These are phyloP conservation scores for Acleris emargana DNA, from an alignment of 2,888 invertebrate genomes.

Conservation along the genomic window DNA sequence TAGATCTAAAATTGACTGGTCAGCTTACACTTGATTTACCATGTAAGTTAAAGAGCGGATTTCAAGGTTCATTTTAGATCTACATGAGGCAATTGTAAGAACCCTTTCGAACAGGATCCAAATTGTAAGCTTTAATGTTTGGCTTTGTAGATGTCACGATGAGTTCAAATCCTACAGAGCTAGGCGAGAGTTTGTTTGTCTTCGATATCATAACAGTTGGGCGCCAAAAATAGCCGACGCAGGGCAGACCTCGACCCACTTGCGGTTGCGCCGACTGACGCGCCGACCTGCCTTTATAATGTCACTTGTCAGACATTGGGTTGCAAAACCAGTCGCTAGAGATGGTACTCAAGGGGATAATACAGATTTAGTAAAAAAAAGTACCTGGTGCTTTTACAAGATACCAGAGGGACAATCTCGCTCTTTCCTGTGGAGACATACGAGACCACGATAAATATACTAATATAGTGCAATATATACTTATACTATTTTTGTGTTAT, in stretches of 20 bases:
- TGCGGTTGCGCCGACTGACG: slow-evolving; percentile 44
- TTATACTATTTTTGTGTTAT: too few relatives aligned
- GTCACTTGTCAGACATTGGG: slow-evolving; percentile 30
- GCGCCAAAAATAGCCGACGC: slow-evolving; percentile 66
- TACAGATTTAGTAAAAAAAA: too few relatives aligned
- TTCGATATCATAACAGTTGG: slow-evolving; percentile 58
- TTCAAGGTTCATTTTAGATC: slow-evolving; percentile 10
- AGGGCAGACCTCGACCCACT: slow-evolving; percentile 69
- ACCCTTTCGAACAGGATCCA: slow-evolving; percentile 33
- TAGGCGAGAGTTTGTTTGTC: slow-evolving; percentile 28
- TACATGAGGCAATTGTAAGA: slow-evolving; percentile 14
- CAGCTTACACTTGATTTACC: neutral
- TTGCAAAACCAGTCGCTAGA: slow-evolving; percentile 24
- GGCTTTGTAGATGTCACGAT: slow-evolving; percentile 30
- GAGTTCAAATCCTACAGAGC: slow-evolving; percentile 14
- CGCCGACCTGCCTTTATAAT: slow-evolving; percentile 31
- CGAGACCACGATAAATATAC: too few relatives aligned
- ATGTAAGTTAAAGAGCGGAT: too few relatives aligned
- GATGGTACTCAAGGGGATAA: slow-evolving; percentile 4
- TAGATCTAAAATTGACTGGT: slow-evolving; percentile 3
- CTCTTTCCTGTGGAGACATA: too few relatives aligned
- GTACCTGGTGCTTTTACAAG: too few relatives aligned
- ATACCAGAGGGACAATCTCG: too few relatives aligned
- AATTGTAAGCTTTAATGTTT: slow-evolving; percentile 35
- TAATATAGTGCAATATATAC: too few relatives aligned